Base-by-base conservation (phyloP, 2,797 vertebrate genomes). In the Aldrovandia affinis region DNA sequence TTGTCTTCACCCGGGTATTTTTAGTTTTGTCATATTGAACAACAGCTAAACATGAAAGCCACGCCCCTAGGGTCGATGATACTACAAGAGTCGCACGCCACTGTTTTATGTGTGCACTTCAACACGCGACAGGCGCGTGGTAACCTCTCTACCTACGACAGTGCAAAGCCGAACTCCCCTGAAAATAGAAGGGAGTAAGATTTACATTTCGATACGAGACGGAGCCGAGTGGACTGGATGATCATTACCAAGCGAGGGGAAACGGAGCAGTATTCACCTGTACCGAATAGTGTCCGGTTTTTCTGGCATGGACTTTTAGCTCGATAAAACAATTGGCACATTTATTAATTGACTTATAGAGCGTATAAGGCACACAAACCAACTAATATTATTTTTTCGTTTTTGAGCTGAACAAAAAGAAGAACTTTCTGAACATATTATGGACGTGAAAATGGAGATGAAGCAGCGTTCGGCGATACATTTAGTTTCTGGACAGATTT, bases 91-190 rank as follows among this genome's bases (percentile, higher is more conserved):
- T 91, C 91, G 87, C 87, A 91, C 87, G 87, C 90, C 91, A 83
- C 90, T 59, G 81, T 85, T 84, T 85, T 85, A 85, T 82, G 86
- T 86, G 88, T 85, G 79, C 91, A 90, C 89, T 90, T 83, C 89
- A 81, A 87, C 94, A 95, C 94, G 93, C 93, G 94, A 92, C 93
- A 86, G 91, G 91, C 93, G 92, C 92, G 93, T 95, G 94, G 90
- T 90, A 78, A 80, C 65, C 80, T 25, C 39, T 4, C 81, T 39
- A 25, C 42, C 65, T 54, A 70, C 70, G 22, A 47, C 81, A 22
- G 78, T 30, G 57, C 1, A 2, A 42, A 55, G 50, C 52, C 39
- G 61, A 85, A 55, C 78, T 77, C 84, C 44, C 80, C 83, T 85
- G 78, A 78, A 82, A 59, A 61, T 55, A 39, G 82, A 87, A 63